phyloP scores from a whole-genome alignment of 2,113 vertebrate species.

The Notarius quadriscutis region DNA sequence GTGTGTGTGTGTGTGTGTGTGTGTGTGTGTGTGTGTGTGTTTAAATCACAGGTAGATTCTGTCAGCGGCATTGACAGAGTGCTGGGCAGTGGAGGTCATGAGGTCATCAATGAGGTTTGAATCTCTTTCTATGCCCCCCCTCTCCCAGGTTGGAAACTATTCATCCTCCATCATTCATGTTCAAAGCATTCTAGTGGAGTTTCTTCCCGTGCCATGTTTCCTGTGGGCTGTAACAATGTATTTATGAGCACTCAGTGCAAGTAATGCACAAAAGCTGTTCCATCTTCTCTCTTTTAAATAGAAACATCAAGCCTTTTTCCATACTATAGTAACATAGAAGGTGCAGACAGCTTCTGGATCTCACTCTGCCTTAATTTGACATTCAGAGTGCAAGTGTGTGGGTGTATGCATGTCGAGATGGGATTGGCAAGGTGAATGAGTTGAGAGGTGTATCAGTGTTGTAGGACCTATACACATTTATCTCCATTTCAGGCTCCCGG shows the following conservation, averaged over 20 bases:
- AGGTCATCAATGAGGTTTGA: slow-evolving; percentile 23
- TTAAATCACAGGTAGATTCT: slow-evolving; percentile 23
- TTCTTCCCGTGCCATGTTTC: slow-evolving; percentile 55
- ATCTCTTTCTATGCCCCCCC: neutral
- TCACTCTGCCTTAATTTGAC: slow-evolving; percentile 35
- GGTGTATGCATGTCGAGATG: slow-evolving; percentile 39
- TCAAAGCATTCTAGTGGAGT: slow-evolving; percentile 48
- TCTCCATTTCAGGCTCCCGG: slow-evolving; percentile 73
- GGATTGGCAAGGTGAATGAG: slow-evolving; percentile 65
- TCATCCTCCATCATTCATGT: slow-evolving; percentile 61
- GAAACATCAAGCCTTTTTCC: slow-evolving; percentile 59
- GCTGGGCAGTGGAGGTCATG: slow-evolving; percentile 31
- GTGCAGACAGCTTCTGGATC: slow-evolving; percentile 19
- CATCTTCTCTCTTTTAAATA: slow-evolving; percentile 57
- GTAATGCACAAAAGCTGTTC: slow-evolving; percentile 58
- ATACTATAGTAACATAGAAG: slow-evolving; percentile 29
- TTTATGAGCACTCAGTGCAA: slow-evolving; percentile 58
- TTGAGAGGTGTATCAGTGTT: slow-evolving; percentile 67
- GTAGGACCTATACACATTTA: slow-evolving; percentile 71
- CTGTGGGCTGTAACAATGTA: slow-evolving; percentile 53
- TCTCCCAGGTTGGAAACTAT: slow-evolving; percentile 54
- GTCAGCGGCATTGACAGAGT: slow-evolving; percentile 26
- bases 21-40: neutral
- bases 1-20: neutral
- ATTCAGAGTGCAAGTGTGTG: slow-evolving; percentile 22